Conservation (phyloP, 2,797 vertebrate species). For the Halcyon leucocephala region DNA sequence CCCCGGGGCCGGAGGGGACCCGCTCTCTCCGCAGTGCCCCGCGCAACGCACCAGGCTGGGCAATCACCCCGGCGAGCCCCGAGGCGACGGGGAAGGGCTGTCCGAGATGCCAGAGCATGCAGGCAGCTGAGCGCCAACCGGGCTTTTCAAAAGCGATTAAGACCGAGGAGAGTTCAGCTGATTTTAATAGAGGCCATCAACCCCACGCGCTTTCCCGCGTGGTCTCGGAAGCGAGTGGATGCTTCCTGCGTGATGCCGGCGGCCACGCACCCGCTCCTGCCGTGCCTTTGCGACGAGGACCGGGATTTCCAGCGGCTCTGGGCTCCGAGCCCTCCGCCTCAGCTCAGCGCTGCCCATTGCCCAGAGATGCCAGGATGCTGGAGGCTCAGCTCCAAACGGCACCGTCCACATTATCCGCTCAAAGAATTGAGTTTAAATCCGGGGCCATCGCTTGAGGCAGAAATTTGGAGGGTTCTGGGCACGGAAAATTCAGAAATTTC, state of each 20-base stretch:
- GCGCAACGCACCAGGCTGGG: not conserved
- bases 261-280: not conserved
- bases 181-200: not conserved
- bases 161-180: not conserved
- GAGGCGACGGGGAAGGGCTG: not conserved
- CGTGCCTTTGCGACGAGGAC: rapidly evolving
- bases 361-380: not conserved
- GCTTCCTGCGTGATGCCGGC: not conserved
- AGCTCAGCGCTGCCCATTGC: not conserved
- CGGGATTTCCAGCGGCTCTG: rapidly evolving
- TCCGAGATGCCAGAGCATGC: not conserved
- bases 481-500: not conserved
- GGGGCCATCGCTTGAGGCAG: not conserved
- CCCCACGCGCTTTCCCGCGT: not conserved
- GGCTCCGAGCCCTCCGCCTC: not conserved
- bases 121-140: not conserved
- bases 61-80: not conserved
- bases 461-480: not conserved
- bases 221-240: not conserved
- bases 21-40: not conserved
- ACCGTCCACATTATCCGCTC: not conserved
- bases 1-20: not conserved
- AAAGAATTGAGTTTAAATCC: not conserved
- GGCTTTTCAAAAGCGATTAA: constrained; percentile 1
- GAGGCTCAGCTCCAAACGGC: not conserved